Base-by-base conservation (phyloP, 37 sponge, comb jelly and placozoan genomes). In the Eunapius fragilis region DNA sequence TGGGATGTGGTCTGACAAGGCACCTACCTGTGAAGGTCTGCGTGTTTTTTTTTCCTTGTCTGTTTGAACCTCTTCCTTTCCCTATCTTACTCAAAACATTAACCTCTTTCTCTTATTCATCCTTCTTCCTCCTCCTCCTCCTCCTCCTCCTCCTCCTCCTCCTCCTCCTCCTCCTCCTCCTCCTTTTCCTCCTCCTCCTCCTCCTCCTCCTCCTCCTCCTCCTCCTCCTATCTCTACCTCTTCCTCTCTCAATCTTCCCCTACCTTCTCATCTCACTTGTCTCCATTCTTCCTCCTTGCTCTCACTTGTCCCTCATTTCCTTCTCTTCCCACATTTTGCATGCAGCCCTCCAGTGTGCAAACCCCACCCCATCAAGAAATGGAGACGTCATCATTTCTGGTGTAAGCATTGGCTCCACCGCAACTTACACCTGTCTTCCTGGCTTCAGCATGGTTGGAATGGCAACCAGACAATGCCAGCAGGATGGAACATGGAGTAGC, bases 1-100 rank as follows among this genome's bases (percentile, higher is more conserved):
- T 70, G 87, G 92, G 1, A 31, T 67, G 35, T 91, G 92, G 92
- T 77, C 79, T 37, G 87, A 88, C 9, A 33, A 25, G 3, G n/a
- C 74, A 32, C 80, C 92, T 25, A 80, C 75, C 19, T 91, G 92
- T 71, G 76, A 37, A 67, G 32, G 78, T 76, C 3, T 31, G 72
- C n/a, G n/a, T n/a, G n/a, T n/a, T n/a, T n/a, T n/a, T n/a, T n/a
- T n/a, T n/a, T n/a, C n/a, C n/a, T n/a, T n/a, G n/a, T n/a, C n/a
- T n/a, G n/a, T n/a, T n/a, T n/a, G n/a, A n/a, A n/a, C n/a, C n/a
- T n/a, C n/a, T n/a, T n/a, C n/a, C n/a, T n/a, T n/a, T n/a, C n/a
- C n/a, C n/a, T n/a, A n/a, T n/a, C n/a, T n/a, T n/a, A n/a, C n/a
- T n/a, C n/a, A n/a, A n/a, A n/a, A n/a, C n/a, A n/a, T n/a, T n/a